Evolutionary conservation across 1,140 invertebrate species (phyloP).

Genomic region (Drosophila nasuta): DNA sequence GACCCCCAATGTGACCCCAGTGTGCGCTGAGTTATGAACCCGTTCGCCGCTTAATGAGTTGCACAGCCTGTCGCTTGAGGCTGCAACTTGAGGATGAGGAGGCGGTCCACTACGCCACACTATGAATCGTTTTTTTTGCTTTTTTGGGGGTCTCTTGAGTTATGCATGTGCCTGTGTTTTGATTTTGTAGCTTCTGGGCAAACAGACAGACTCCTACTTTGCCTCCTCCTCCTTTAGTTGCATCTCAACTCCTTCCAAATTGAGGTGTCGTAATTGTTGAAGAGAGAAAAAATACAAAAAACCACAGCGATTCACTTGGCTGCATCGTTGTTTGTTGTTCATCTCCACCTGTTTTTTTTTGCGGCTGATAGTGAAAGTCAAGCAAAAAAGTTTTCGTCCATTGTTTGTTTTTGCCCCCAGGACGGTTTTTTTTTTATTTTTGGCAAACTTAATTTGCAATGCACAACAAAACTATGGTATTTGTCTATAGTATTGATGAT

Average conservation of each 20-base stretch:
- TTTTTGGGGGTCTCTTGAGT: slow-evolving; percentile 6
- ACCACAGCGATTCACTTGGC: slow-evolving; percentile 32
- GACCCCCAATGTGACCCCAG: slow-evolving; percentile 43
- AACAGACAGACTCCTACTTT: slow-evolving; percentile 23
- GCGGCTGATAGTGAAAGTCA: slow-evolving; percentile 69
- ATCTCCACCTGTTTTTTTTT: slow-evolving; percentile 29
- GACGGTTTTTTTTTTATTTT: slow-evolving; percentile 27
- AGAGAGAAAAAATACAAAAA: slow-evolving; percentile 22
- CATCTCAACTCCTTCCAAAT: slow-evolving; percentile 50
- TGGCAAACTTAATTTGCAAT: slow-evolving; percentile 37
- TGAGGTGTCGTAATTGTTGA: slow-evolving; percentile 78
- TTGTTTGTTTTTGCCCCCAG: slow-evolving; percentile 54
- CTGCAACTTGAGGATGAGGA: slow-evolving; percentile 11
- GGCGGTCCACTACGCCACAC: slow-evolving; percentile 11
- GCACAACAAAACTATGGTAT: neutral
- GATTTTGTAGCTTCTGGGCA: slow-evolving; percentile 77
- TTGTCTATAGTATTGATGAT: neutral
- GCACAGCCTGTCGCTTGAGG: slow-evolving; percentile 37
- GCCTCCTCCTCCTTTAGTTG: neutral
- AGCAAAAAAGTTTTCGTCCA: slow-evolving; percentile 39
- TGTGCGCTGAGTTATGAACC: slow-evolving; percentile 70
- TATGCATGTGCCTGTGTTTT: slow-evolving; percentile 39
- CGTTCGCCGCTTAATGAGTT: slow-evolving; percentile 75
- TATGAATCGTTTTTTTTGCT: neutral
- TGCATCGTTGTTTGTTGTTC: slow-evolving; percentile 50